Conservation (phyloP, 2,113 vertebrate genomes). For the Anseranas semipalmata region DNA sequence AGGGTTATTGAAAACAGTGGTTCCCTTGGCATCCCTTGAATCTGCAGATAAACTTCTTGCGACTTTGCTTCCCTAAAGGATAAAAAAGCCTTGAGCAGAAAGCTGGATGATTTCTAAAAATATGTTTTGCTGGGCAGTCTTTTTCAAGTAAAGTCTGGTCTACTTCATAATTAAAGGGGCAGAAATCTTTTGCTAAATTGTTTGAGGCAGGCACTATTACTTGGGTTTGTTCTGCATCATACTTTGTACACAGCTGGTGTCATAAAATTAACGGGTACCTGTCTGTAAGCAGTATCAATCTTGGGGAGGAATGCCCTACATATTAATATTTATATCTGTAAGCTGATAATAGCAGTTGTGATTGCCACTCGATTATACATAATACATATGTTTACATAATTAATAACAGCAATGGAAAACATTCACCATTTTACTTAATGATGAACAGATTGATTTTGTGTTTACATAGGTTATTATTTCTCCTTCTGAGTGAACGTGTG, state of each 20-base stretch:
- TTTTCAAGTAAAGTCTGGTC: background rate
- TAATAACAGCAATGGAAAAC: conserved; percentile 14
- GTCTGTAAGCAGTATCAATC: background rate
- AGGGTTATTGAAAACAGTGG: background rate
- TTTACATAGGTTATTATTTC: background rate
- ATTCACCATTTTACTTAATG: background rate
- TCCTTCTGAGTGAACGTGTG: background rate
- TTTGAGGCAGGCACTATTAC: background rate
- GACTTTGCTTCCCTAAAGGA: background rate
- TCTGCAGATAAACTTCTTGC: background rate
- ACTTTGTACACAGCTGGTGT: background rate
- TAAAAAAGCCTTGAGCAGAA: background rate
- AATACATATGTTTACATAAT: conserved; percentile 25
- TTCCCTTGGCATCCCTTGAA: background rate
- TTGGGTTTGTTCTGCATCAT: background rate
- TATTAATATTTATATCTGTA: background rate
- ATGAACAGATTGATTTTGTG: background rate
- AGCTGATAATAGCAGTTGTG: conserved; percentile 10
- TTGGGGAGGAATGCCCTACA: background rate
- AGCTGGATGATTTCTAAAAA: background rate
- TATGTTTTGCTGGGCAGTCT: background rate
- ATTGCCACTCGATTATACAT: background rate
- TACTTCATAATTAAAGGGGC: background rate
- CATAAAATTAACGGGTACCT: background rate
- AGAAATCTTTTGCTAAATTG: background rate